Conservation (phyloP, 2,797 vertebrate species). For the Characodon lateralis region DNA sequence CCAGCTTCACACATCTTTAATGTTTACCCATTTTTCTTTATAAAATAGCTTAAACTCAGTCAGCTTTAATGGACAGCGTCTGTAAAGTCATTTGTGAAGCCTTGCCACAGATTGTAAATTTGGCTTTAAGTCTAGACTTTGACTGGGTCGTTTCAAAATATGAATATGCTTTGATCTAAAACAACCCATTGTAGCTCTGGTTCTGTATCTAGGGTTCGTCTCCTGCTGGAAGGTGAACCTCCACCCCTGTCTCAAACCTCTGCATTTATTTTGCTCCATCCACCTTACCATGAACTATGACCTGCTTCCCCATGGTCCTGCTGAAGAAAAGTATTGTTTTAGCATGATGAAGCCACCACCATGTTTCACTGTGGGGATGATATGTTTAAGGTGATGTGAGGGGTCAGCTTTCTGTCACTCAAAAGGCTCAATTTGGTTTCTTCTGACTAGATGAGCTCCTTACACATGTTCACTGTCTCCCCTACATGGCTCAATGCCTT, state of each 20-base stretch:
- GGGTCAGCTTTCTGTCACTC: too few species aligned
- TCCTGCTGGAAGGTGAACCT: not conserved
- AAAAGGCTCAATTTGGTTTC: too few species aligned
- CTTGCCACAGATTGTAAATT: not conserved
- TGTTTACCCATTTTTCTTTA: not conserved
- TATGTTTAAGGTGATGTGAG: not conserved
- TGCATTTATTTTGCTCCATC: not conserved
- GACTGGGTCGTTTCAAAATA: not conserved
- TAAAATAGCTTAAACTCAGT: not conserved
- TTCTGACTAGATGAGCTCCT: too few species aligned
- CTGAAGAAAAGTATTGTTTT: too few species aligned
- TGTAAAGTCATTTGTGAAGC: not conserved
- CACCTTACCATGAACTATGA: not conserved
- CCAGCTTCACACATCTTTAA: not conserved
- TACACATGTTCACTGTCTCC: not conserved
- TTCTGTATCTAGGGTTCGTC: not conserved
- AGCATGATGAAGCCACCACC: not conserved
- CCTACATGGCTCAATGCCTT: not conserved
- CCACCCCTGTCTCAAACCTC: not conserved
- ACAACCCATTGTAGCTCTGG: too few species aligned
- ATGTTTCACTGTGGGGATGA: not conserved
- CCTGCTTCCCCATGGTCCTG: not conserved
- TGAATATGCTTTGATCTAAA: too few species aligned
- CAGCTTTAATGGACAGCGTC: not conserved
- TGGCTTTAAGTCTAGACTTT: not conserved